A percentile compares a stretch with the other conserved stretches of the same genome.
Evolutionary conservation across 2,888 invertebrate species (phyloP).

Genomic region (Escarpia spicata): DNA sequence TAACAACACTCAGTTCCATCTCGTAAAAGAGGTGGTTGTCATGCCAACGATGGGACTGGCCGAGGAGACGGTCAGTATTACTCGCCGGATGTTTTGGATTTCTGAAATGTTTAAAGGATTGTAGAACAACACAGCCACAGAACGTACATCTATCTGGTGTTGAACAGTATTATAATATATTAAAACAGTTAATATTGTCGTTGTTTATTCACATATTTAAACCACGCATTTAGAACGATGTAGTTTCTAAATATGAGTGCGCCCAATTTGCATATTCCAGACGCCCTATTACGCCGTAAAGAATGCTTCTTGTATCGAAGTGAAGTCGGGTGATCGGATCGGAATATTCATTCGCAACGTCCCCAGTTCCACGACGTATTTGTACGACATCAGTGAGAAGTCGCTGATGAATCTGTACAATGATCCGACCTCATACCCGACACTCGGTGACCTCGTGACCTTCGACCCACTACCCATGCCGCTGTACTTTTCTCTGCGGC

Average conservation of each 20-base stretch:
- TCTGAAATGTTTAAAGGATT: neutral
- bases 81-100: neutral
- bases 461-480: neutral
- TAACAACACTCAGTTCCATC: neutral
- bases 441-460: neutral
- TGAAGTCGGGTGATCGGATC: neutral
- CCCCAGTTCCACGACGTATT: neutral
- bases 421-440: neutral
- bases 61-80: slow-evolving; percentile 8
- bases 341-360: neutral
- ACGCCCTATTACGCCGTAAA: neutral
- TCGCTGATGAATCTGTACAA: neutral
- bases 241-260: too few species aligned
- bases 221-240: too few species aligned
- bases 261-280: neutral
- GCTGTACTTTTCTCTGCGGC: neutral
- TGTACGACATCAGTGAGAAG: neutral
- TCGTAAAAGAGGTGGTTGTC: neutral
- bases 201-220: too few species aligned
- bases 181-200: too few species aligned
- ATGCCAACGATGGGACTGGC: neutral
- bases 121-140: neutral
- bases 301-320: neutral
- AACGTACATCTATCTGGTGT: too few species aligned
- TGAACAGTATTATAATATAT: too few species aligned